phyloP scores from a whole-genome alignment of 1,140 invertebrate genomes.

The Platorchestia sp. region DNA sequence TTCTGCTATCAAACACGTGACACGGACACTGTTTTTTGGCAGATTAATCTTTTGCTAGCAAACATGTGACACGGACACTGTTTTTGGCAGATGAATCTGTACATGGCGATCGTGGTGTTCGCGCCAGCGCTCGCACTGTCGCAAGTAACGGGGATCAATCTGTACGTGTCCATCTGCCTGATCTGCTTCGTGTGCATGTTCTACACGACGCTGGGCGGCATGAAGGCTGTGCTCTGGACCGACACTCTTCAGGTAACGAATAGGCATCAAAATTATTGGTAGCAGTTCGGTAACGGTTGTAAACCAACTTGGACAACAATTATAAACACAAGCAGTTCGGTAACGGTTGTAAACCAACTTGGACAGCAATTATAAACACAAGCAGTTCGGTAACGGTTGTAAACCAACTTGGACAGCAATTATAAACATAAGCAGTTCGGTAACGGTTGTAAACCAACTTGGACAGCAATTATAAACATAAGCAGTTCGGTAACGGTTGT shows the following conservation, averaged over 20 bases:
- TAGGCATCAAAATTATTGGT: not conserved
- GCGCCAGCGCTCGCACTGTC: slow-evolving; percentile 89
- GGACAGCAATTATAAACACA: too few relatives aligned
- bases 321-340: too few relatives aligned
- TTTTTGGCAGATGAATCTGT: slow-evolving; percentile 73
- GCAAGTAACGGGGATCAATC: slow-evolving; percentile 67
- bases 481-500: too few relatives aligned
- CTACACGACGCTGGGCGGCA: slow-evolving; percentile 88
- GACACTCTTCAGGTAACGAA: slow-evolving; percentile 81
- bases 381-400: too few relatives aligned
- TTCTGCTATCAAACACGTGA: not conserved
- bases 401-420: too few relatives aligned
- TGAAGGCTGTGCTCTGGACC: slow-evolving; percentile 90
- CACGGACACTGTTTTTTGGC: slow-evolving; percentile 21
- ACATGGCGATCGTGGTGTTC: slow-evolving; percentile 93
- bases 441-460: too few relatives aligned
- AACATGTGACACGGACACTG: slow-evolving; percentile 12
- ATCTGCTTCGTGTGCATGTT: slow-evolving; percentile 88
- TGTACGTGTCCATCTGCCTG: slow-evolving; percentile 78
- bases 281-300: too few relatives aligned
- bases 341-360: too few relatives aligned
- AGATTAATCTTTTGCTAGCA: too few relatives aligned
- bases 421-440: too few relatives aligned
- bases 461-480: too few relatives aligned
- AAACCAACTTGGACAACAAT: too few relatives aligned